Evolutionary conservation across 1,140 invertebrate species (phyloP).

Genomic region (Drosophila pallidifrons): DNA sequence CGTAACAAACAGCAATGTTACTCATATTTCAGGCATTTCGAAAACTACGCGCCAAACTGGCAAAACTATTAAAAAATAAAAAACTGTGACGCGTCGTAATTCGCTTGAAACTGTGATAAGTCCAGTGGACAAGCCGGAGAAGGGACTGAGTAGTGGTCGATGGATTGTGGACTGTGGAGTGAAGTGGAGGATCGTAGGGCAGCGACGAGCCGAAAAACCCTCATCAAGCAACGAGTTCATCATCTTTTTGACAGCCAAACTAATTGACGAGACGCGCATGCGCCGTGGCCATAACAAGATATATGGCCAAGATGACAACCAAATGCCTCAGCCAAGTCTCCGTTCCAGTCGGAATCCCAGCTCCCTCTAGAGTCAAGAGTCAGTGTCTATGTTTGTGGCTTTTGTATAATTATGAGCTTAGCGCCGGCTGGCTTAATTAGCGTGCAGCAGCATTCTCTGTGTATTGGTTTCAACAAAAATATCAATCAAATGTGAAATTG

Average conservation of each 20-base stretch:
- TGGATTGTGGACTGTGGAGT: background rate
- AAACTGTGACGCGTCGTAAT: slow-evolving; percentile 68
- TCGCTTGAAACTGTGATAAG: slow-evolving; percentile 83
- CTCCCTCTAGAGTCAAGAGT: background rate
- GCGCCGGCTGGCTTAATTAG: slow-evolving; percentile 80
- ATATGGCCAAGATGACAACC: slow-evolving; percentile 80
- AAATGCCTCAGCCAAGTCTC: slow-evolving; percentile 37
- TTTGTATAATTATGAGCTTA: slow-evolving; percentile 84
- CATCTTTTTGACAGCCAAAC: slow-evolving; percentile 85
- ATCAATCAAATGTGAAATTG: slow-evolving; percentile 84
- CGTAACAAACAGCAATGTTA: slow-evolving; percentile 43
- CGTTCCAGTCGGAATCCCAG: background rate
- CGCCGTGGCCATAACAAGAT: slow-evolving; percentile 77
- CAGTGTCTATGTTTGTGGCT: slow-evolving; percentile 34
- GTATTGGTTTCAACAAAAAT: slow-evolving; percentile 80
- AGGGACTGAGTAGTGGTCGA: background rate
- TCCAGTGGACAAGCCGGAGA: slow-evolving; percentile 62
- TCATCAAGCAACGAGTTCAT: slow-evolving; percentile 84
- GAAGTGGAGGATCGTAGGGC: slow-evolving; percentile 22
- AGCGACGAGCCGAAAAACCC: slow-evolving; percentile 57
- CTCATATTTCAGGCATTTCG: slow-evolving; percentile 80
- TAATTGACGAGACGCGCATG: slow-evolving; percentile 83
- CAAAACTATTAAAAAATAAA: slow-evolving; percentile 71
- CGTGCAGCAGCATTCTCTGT: slow-evolving; percentile 54
- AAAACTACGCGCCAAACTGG: slow-evolving; percentile 63